Conservation (phyloP, 1,140 invertebrate species). For the Scaptomyza hsui region DNA sequence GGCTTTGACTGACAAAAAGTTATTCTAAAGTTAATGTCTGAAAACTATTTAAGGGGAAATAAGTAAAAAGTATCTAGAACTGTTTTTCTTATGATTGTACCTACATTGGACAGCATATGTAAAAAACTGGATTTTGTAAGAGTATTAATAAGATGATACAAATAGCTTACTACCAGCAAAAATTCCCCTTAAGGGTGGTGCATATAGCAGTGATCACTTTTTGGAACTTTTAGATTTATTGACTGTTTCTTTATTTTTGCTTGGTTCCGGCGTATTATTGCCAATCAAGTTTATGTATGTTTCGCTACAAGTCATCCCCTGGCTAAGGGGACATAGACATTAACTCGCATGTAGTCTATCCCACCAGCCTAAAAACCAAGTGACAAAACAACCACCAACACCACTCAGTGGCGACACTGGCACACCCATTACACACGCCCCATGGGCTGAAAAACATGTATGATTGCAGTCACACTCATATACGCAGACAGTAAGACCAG, state of each 20-base stretch:
- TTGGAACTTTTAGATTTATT: slow-evolving; percentile 11
- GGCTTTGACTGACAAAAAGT: too few species aligned
- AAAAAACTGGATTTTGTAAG: too few species aligned
- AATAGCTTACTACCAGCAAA: neutral
- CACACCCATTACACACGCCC: slow-evolving; percentile 31
- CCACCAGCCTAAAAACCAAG: slow-evolving; percentile 30
- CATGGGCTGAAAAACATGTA: slow-evolving; percentile 11
- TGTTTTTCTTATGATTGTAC: too few species aligned
- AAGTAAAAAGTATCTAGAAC: too few species aligned
- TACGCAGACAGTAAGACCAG: slow-evolving; percentile 8
- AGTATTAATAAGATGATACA: neutral
- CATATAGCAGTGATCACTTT: neutral
- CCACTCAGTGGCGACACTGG: slow-evolving; percentile 19
- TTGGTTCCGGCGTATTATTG: slow-evolving; percentile 37
- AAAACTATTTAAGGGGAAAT: too few species aligned
- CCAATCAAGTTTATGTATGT: slow-evolving; percentile 46
- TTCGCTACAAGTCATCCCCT: slow-evolving; percentile 13
- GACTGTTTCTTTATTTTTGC: slow-evolving; percentile 33
- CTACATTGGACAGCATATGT: too few species aligned
- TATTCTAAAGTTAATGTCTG: too few species aligned
- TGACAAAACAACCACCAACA: slow-evolving; percentile 43
- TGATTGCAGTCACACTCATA: slow-evolving; percentile 29
- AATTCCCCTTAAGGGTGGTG: neutral
- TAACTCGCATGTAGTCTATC: slow-evolving; percentile 33
- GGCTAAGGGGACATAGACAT: slow-evolving; percentile 21